phyloP scores from a whole-genome alignment of 2,888 invertebrate species.

The Hetaerina titia region DNA sequence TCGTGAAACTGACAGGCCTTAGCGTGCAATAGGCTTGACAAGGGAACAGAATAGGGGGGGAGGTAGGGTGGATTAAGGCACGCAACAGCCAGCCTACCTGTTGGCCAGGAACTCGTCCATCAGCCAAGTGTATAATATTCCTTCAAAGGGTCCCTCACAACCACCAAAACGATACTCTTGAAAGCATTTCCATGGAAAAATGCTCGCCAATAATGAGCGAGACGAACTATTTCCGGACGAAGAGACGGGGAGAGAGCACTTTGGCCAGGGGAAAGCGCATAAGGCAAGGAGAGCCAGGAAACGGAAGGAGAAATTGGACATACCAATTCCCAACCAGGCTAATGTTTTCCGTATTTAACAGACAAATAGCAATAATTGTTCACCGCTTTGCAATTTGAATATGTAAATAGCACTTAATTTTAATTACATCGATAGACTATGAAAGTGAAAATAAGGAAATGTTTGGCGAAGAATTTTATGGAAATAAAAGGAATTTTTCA shows the following conservation, averaged over 20 bases:
- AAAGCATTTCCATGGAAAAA: background rate
- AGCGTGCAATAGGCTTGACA: background rate
- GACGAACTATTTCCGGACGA: background rate
- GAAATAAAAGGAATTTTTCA: too few relatives aligned
- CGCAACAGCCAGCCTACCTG: constrained; percentile 24
- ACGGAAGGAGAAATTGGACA: too few relatives aligned
- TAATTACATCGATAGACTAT: too few relatives aligned
- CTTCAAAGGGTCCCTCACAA: background rate
- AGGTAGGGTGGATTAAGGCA: background rate
- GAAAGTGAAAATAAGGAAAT: too few relatives aligned
- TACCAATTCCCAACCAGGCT: too few relatives aligned
- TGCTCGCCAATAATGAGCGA: background rate
- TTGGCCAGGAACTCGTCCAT: background rate
- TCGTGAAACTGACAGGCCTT: background rate
- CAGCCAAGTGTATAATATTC: background rate
- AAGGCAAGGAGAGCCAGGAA: too few relatives aligned
- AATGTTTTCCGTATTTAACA: too few relatives aligned
- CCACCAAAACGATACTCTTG: background rate
- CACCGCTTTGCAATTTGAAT: too few relatives aligned
- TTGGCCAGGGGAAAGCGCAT: background rate
- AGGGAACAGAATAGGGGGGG: background rate
- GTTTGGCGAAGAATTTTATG: too few relatives aligned
- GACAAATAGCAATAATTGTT: too few relatives aligned
- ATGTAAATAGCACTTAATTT: too few relatives aligned
- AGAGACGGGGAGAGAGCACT: background rate